Conservation (phyloP, 1,140 invertebrate genomes). For the Micrasema longulum region DNA sequence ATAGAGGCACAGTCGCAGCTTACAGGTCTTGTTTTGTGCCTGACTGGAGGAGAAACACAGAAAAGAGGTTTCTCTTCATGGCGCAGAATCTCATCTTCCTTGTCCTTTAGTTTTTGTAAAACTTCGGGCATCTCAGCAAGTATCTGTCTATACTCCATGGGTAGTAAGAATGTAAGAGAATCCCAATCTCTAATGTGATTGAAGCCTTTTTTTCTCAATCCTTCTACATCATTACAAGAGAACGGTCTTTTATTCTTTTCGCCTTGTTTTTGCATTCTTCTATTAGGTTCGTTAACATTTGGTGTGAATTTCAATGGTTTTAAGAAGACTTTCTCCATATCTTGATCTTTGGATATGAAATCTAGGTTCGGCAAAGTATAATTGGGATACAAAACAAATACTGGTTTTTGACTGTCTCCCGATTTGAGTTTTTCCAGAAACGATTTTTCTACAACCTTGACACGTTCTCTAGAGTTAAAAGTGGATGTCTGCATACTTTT, state of each 20-base stretch:
- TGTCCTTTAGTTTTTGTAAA: slow-evolving; percentile 72
- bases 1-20: slow-evolving; percentile 74
- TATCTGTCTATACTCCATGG: slow-evolving; percentile 81
- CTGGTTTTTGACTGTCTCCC: slow-evolving; percentile 75
- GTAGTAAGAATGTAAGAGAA: slow-evolving; percentile 87
- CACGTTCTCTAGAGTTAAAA: slow-evolving; percentile 60
- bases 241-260: slow-evolving; percentile 75
- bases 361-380: slow-evolving; percentile 90
- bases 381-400: slow-evolving; percentile 92
- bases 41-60: slow-evolving; percentile 72
- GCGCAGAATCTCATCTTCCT: slow-evolving; percentile 57
- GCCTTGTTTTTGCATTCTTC: slow-evolving; percentile 60
- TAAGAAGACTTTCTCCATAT: slow-evolving; percentile 74
- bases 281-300: slow-evolving; percentile 59
- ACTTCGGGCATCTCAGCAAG: slow-evolving; percentile 83
- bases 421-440: slow-evolving; percentile 75
- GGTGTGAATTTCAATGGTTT: slow-evolving; percentile 65
- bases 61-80: slow-evolving; percentile 73
- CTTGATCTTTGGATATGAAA: slow-evolving; percentile 77
- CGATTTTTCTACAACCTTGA: slow-evolving; percentile 73
- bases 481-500: slow-evolving; percentile 79
- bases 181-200: slow-evolving; percentile 91
- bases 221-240: slow-evolving; percentile 86
- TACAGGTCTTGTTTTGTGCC: slow-evolving; percentile 68
- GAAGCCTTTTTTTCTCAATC: slow-evolving; percentile 82